Evolutionary conservation across 2,888 invertebrate species (phyloP), one percentile per base, ranked within the genome.

Genomic region (Esperia sulphurella): DNA sequence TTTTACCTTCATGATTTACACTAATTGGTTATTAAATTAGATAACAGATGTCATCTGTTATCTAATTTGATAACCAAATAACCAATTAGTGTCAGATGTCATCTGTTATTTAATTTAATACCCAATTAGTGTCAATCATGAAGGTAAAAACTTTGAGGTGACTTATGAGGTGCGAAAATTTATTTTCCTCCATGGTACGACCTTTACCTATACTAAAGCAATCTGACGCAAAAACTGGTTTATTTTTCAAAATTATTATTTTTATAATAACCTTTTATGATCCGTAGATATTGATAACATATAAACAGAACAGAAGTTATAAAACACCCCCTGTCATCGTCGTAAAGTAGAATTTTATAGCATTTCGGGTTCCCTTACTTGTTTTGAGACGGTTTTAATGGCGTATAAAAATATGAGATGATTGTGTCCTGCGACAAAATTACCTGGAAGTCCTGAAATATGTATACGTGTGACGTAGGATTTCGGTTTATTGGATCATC

Each of bases 281-380:
- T 29, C 39, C 29, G 30, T 33, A 13, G 40, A 38, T 52, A 42
- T 21, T 47, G 50, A 10, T 28, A 35, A 48, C 40, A 12, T 33
- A 43, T 33, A 33, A 43, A 43, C n/a, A 43, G 8, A 43, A 43
- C n/a, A 43, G 8, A 14, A 8, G 33, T 6, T 30, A 41, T 41
- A 43, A 44, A 44, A 44, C 10, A n/a, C 14, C 43, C 21, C 44
- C 10, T 46, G 46, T 41, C 28, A 29, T 39, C 10, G 13, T 12
- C 41, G 30, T 46, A 46, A 45, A 45, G 13, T 10, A 14, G 29
- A n/a, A 10, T 45, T 45, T 45, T 45, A 45, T 45, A 14, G 45
- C 39, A n/a, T 30, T 30, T 12, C 7, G 13, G 14, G 38, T 9
- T 13, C 37, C 14, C 14, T 13, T 35, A 35, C 45, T 38, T 39